phyloP scores from a whole-genome alignment of 2,888 invertebrate species.

The Lycaena phlaeas region DNA sequence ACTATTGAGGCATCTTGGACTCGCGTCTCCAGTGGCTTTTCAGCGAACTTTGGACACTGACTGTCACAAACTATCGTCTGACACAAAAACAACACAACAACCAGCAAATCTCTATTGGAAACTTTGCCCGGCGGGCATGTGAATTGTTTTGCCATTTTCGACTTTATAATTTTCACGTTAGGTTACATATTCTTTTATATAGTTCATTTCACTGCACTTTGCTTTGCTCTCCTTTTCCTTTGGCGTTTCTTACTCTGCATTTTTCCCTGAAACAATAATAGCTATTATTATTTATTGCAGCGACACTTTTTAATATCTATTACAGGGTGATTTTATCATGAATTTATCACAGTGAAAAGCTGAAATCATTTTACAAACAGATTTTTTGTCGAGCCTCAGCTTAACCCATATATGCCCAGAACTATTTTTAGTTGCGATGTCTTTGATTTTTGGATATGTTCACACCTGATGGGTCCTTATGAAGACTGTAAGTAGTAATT shows the following conservation, averaged over 20 bases:
- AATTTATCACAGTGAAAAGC: too few relatives aligned
- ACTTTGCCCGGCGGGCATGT: constrained; percentile 37
- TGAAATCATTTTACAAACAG: too few relatives aligned
- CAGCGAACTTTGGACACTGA: constrained; percentile 66
- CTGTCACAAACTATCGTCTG: constrained; percentile 66
- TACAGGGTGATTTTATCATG: too few relatives aligned
- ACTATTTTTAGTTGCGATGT: too few relatives aligned
- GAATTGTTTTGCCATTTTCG: constrained; percentile 38
- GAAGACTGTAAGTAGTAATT: too few relatives aligned
- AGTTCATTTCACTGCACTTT: constrained; percentile 44
- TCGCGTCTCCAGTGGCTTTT: constrained; percentile 64
- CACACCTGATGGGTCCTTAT: too few relatives aligned
- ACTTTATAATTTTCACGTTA: constrained; percentile 23
- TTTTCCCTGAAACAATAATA: constrained; percentile 54
- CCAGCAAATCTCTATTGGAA: constrained; percentile 45
- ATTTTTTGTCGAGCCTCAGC: too few relatives aligned
- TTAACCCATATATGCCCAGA: too few relatives aligned
- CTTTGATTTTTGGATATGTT: too few relatives aligned
- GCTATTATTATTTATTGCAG: constrained; percentile 17
- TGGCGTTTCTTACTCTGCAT: constrained; percentile 57
- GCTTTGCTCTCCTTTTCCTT: constrained; percentile 48
- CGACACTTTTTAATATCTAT: too few relatives aligned
- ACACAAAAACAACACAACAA: constrained; percentile 53
- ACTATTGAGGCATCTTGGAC: constrained; percentile 69
- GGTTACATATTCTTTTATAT: constrained; percentile 45